Base-by-base conservation (phyloP, 1,140 invertebrate genomes). In the Sweltsa coloradensis region DNA sequence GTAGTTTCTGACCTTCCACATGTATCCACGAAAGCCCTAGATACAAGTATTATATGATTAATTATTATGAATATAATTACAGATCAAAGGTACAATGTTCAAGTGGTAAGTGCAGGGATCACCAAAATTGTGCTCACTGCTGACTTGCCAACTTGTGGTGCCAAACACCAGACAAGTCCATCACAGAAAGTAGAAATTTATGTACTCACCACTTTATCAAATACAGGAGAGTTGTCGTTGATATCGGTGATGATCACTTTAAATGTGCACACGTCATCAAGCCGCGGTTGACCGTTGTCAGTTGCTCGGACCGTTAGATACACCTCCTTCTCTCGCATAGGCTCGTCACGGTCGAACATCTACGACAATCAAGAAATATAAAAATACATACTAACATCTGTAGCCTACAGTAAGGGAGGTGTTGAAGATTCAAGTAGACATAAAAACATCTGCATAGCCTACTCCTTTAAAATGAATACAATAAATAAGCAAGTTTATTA, bases 201-300 rank as follows among this genome's bases (percentile, higher is more conserved):
- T 34, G 19, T 59, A 63, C 73, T 71, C 59, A 76, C 76, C 50
- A 72, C 78, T 83, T 86, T 86, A 59, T 92, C 88, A 65, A 91
- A 89, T 40, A 85, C 77, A 1, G 89, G 88, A 3, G 70, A 63
- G 57, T 91, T 92, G 60, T 93, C 89, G 66, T 93, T 93, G 54
- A 88, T 79, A 66, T 93, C 89, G 58, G 76, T 74, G 51, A 91
- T 85, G 40, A 79, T 80, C 23, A 93, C 81, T 71, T 85, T 89
- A 55, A 92, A 83, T 3, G 84, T 88, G 61, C 89, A 93, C 23
- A 88, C 79, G 56, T 89, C 86, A 54, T 89, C 86, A 24, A 92
- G 66, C 23, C 80, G 75, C 0, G 87, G 87, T 53, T 75, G 72
- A 4, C 89, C 89, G 67, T 90, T 87, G 64, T 92, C 89, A 45